Evolutionary conservation across 2,888 invertebrate species (phyloP), one percentile per base, ranked within the genome.

Genomic region (Melangyna quadrimaculata): DNA sequence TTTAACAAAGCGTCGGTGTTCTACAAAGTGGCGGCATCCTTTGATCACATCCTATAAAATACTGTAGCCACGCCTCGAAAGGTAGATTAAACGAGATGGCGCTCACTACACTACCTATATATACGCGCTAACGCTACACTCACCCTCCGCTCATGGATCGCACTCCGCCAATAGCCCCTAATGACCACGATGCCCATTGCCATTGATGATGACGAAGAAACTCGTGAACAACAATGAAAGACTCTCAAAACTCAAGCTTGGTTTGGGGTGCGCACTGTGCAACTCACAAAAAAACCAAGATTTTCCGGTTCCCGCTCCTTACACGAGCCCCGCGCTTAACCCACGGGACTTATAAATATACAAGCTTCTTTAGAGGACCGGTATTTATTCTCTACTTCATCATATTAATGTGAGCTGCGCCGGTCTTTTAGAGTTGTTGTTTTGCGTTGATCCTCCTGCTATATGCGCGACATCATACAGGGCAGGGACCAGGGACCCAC

Each of bases 61-160:
- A 91, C 92, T 91, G 90, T 91, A 88, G 78, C 84, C 79, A 80
- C 84, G 84, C 89, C 89, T 89, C 81, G 88, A 91, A 91, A 91
- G 91, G 91, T 89, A 91, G 91, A 91, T 91, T 91, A 91, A 91
- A 91, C 92, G 91, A 91, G 92, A 92, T 91, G 91, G 91, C 91
- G 91, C 91, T 91, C 92, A 88, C 88, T 89, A n/a, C n/a, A n/a
- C n/a, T n/a, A n/a, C n/a, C n/a, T n/a, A n/a, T n/a, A 90, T 40
- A 59, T n/a, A 24, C 24, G 14, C 27, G 14, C 27, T 74, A 81
- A 77, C 80, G 22, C 59, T 22, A 37, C 51, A 88, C 86, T 84
- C 88, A 83, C 87, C 87, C 87, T 88, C 87, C 86, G 79, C 72
- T 77, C 78, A 87, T 86, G 80, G 72, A 89, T 89, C 87, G 87